Conservation (phyloP, 2,797 vertebrate genomes). For the Smutsia temminckii region DNA sequence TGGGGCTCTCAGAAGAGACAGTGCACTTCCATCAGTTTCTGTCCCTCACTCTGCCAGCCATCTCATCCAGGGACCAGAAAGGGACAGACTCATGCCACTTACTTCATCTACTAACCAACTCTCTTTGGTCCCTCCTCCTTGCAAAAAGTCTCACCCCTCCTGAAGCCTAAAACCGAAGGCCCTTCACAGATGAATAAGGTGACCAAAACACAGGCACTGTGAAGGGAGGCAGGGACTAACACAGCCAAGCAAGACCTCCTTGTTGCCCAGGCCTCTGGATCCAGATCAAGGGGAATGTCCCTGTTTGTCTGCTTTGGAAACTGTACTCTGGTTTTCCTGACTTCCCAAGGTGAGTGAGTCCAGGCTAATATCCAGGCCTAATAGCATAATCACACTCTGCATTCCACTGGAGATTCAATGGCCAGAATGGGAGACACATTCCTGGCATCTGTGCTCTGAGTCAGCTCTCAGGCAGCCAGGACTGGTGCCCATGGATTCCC, state of each 20-base stretch:
- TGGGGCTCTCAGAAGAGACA: background rate
- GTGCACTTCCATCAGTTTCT: no score
- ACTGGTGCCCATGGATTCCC: no score
- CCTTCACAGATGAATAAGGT: background rate
- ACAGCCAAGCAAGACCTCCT: background rate
- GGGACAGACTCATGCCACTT: background rate
- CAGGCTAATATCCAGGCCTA: background rate
- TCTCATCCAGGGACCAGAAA: background rate
- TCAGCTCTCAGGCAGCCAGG: background rate
- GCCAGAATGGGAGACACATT: background rate
- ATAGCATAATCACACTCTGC: accelerated
- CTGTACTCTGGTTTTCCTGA: background rate
- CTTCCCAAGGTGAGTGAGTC: background rate
- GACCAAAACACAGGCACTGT: background rate
- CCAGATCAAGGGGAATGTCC: background rate
- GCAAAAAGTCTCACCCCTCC: background rate
- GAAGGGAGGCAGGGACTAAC: background rate
- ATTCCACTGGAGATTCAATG: no score
- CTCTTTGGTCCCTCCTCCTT: background rate
- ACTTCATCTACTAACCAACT: background rate
- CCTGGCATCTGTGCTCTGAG: background rate
- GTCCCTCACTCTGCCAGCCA: background rate
- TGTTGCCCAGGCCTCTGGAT: no score
- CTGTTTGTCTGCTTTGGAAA: background rate
- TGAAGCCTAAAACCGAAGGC: background rate